Evolutionary conservation across 2,888 invertebrate genomes (phyloP).

Genomic region (Hypena proboscidalis): DNA sequence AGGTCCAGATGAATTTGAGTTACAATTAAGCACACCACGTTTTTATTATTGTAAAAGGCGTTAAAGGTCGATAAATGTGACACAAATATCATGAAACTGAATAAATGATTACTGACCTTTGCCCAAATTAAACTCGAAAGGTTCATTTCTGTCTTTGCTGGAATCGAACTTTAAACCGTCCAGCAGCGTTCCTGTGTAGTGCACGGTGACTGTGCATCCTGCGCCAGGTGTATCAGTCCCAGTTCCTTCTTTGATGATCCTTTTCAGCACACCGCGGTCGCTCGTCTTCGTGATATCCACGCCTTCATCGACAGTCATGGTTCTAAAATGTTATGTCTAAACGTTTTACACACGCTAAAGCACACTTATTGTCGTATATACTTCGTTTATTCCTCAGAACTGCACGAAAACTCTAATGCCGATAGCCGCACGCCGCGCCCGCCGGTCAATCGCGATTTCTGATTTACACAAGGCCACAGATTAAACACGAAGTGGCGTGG

Average conservation of each 20-base stretch:
- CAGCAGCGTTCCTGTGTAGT: conserved; percentile 95
- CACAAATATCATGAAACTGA: conserved; percentile 4
- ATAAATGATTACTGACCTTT: conserved; percentile 85
- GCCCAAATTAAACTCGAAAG: conserved; percentile 95
- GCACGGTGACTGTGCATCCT: conserved; percentile 90
- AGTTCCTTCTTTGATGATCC: conserved; percentile 89
- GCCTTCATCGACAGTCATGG: conserved; percentile 77
- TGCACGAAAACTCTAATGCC: conserved; percentile 20
- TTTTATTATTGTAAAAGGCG: no score
- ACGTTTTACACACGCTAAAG: neutral
- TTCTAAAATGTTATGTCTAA: conserved; percentile 8
- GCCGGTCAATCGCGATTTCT: conserved; percentile 13
- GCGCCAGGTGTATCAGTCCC: conserved; percentile 89
- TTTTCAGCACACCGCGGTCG: conserved; percentile 92
- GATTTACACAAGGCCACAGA: conserved; percentile 20
- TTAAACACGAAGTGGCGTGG: conserved; percentile 27
- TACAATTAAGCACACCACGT: no score
- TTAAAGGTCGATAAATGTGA: neutral
- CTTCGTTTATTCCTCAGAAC: no score
- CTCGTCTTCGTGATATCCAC: conserved; percentile 71
- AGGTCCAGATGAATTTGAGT: no score
- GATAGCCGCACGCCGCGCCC: conserved; percentile 20
- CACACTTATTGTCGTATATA: neutral
- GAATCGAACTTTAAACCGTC: conserved; percentile 98
- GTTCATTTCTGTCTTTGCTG: conserved; percentile 92